phyloP scores from a whole-genome alignment of 1,140 invertebrate species.

The Gryllus bimaculatus region DNA sequence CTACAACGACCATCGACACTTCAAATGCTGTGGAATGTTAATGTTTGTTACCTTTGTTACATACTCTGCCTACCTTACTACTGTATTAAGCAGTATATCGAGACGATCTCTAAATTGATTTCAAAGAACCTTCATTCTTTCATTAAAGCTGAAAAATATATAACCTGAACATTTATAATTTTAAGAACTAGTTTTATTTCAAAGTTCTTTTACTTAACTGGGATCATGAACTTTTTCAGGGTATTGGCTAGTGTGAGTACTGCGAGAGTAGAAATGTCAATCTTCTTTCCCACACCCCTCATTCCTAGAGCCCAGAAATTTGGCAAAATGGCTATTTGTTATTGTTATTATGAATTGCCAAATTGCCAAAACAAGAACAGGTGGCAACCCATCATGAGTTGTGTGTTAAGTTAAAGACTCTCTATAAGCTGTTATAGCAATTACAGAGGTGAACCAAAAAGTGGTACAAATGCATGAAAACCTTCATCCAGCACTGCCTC shows the following conservation, averaged over 20 bases:
- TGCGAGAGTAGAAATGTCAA: neutral
- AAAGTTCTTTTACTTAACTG: neutral
- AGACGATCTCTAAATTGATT: neutral
- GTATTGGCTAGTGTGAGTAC: neutral
- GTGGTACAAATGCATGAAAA: constrained; percentile 9
- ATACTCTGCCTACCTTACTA: constrained; percentile 52
- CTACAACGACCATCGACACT: constrained; percentile 48
- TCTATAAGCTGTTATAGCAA: constrained; percentile 9
- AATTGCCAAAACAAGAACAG: too few relatives aligned
- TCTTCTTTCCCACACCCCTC: neutral
- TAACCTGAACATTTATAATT: neutral
- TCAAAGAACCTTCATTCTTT: neutral
- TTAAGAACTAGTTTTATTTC: neutral
- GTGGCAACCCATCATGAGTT: too few relatives aligned
- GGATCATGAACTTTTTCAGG: neutral
- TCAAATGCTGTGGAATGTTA: constrained; percentile 44
- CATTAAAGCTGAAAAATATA: neutral
- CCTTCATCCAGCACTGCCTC: constrained; percentile 1
- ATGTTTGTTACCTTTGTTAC: constrained; percentile 46
- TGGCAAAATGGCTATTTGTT: too few relatives aligned
- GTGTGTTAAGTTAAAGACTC: too few relatives aligned
- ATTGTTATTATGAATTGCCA: too few relatives aligned
- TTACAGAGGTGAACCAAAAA: constrained; percentile 10
- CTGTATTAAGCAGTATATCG: constrained; percentile 37
- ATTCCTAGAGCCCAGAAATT: too few relatives aligned